Evolutionary conservation across 2,113 vertebrate genomes (phyloP).

Genomic region (Phrynosoma platyrhinos): DNA sequence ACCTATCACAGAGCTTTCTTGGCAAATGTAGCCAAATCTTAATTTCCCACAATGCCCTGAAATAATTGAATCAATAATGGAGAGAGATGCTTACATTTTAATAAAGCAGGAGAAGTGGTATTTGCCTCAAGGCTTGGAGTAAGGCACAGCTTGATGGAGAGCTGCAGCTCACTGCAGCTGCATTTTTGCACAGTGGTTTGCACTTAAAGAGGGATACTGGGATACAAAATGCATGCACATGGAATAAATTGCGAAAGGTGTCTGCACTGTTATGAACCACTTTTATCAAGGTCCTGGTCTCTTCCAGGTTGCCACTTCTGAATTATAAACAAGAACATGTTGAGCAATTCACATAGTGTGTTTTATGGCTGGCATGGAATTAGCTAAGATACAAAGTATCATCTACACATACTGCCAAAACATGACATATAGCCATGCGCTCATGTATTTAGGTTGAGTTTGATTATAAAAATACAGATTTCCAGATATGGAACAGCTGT

Average conservation of each 20-base stretch:
- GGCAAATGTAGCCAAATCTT: too few species aligned
- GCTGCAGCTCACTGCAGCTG: background rate
- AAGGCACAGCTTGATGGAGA: background rate
- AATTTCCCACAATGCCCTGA: background rate
- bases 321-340: background rate
- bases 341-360: background rate
- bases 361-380: background rate
- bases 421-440: too few species aligned
- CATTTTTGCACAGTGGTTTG: background rate
- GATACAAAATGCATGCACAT: background rate
- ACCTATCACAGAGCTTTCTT: too few species aligned
- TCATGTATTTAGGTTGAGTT: too few species aligned
- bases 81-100: too few species aligned
- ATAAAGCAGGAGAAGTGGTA: background rate
- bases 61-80: too few species aligned
- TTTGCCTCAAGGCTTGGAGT: background rate
- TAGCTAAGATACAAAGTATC: background rate
- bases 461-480: too few species aligned
- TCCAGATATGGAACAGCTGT: too few species aligned
- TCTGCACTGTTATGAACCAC: background rate
- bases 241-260: background rate
- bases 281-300: background rate
- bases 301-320: too few species aligned
- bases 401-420: background rate
- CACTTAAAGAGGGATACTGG: background rate